Percentiles rank a stretch among this genome's conserved stretches.
These are phyloP conservation scores for Platycercus adscitus DNA, from an alignment of 2,113 vertebrate species.

Conservation along the genomic window DNA sequence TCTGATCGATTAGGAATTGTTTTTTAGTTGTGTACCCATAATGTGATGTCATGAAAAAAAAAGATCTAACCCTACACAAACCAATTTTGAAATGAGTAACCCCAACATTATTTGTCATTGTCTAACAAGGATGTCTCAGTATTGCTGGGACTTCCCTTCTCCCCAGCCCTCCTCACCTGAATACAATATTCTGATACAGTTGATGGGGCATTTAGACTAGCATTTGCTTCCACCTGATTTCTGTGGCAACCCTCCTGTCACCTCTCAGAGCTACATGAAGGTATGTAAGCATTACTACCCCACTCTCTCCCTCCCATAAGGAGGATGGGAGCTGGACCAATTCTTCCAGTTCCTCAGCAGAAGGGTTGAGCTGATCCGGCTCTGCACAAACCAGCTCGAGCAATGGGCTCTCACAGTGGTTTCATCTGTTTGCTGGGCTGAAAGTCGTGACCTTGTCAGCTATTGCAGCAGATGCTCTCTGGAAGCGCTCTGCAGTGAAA, in stretches of 20 bases:
- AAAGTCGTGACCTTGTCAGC: not conserved
- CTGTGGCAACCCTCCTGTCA: not conserved
- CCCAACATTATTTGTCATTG: not conserved
- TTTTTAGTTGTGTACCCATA: not conserved
- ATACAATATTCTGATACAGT: not conserved
- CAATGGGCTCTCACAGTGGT: not conserved
- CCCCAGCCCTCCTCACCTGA: not conserved
- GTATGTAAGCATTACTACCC: not conserved
- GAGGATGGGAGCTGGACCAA: not conserved
- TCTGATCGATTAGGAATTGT: not conserved
- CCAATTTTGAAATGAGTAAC: conserved; percentile 4
- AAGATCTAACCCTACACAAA: not conserved
- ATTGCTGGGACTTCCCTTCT: not conserved
- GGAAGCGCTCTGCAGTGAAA: not conserved
- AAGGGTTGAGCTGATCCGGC: not conserved
- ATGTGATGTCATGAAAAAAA: not conserved
- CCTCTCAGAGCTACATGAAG: not conserved
- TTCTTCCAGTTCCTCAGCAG: not conserved
- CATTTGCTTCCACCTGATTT: not conserved
- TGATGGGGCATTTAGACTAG: not conserved
- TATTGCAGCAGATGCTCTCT: not conserved
- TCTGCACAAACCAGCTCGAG: not conserved
- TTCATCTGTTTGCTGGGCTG: conserved; percentile 2
- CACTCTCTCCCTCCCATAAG: not conserved
- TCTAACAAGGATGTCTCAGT: not conserved